Base-by-base conservation (phyloP, 2,888 invertebrate species). In the Parapristionchus giblindavisi region DNA sequence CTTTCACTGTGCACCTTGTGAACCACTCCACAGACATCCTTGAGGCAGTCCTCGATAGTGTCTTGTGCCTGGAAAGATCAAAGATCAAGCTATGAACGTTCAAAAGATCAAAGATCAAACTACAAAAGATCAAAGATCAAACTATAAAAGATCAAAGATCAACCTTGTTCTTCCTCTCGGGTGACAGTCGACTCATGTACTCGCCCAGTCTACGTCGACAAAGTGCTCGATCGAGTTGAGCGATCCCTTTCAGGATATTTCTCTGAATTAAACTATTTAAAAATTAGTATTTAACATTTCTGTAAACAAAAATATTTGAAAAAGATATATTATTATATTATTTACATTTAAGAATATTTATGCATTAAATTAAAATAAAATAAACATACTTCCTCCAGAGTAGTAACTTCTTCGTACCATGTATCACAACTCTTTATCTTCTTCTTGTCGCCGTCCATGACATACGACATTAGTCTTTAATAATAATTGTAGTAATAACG, bases 381-480 rank as follows among this genome's bases (percentile, higher is more conserved):
- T n/a, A n/a, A n/a, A n/a, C 60, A 21, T 24, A 65, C 63, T 32
- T 65, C 63, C 43, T 65, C 63, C 1, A 43, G 21, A 4, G 43
- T 21, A 17, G 63, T 65, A 32, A 65, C 63, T 17, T 65, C 63
- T 5, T 40, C 43, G 17, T 65, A 65, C 63, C 63, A 65, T 4
- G 36, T 65, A 32, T 65, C 63, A 43, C 63, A 65, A 36, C 63
- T 65, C 43, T 40, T 32, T 21, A 65, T 65, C 63, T 65, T 65
- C 27, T 65, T 43, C 43, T 36, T 34, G n/a, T 65, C 17, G 14
- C 63, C 63, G 43, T 65, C 63, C 3, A 24, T 36, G 43, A 65
- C 43, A 43, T 27, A 65, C 24, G 63, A 29, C 63, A 65, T 65
- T 21, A 65, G 36, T 21, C 63, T 65, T n/a, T n/a, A n/a, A n/a